phyloP scores from a whole-genome alignment of 2,113 vertebrate species.

The Mugil cephalus region DNA sequence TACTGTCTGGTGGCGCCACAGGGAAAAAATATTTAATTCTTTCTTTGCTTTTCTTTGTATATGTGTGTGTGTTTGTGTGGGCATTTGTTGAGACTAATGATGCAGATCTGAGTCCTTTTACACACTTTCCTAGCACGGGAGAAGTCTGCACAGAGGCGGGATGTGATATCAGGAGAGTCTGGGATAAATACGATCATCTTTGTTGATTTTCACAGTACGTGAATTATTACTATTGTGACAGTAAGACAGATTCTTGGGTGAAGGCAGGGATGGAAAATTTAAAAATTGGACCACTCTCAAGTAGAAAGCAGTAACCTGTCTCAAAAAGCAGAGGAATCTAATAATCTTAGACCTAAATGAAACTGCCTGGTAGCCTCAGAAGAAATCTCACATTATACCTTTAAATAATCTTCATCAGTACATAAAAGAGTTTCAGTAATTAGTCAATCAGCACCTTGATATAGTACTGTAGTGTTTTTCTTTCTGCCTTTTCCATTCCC shows the following conservation, averaged over 20 bases:
- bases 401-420: too few relatives aligned
- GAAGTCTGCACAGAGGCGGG: background rate
- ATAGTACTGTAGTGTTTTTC: background rate
- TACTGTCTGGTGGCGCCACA: background rate
- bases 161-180: background rate
- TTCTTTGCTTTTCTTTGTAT: too few relatives aligned
- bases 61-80: background rate
- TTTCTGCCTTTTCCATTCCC: background rate
- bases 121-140: background rate
- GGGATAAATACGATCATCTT: background rate
- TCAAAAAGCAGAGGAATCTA: background rate
- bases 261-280: background rate
- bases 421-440: too few relatives aligned
- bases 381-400: background rate
- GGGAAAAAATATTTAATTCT: background rate
- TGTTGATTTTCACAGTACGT: background rate
- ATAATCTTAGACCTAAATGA: background rate
- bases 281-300: background rate
- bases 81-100: constrained; percentile 16
- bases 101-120: constrained; percentile 1
- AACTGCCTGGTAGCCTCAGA: too few relatives aligned
- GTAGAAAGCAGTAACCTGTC: background rate
- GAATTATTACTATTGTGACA: background rate
- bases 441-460: background rate
- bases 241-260: too few relatives aligned